Base-by-base conservation (phyloP, 2,113 vertebrate species). In the Thamnophis sirtalis region DNA sequence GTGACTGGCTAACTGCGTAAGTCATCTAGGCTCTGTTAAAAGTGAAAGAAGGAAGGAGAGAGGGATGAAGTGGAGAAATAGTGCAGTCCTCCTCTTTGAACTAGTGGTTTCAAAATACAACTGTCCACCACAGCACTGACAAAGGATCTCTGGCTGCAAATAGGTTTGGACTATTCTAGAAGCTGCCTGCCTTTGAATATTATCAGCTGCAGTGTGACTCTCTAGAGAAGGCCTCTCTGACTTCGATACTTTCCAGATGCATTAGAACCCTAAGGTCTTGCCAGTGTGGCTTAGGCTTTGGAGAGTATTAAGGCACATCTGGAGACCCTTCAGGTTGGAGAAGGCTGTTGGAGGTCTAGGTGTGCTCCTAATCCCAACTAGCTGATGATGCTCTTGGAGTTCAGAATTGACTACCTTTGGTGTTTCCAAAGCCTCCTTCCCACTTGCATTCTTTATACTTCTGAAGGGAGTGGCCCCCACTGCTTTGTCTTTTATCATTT, bases 41-140 rank as follows among this genome's bases (percentile, higher is more conserved):
- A 95, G 93, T 92, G 92, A 90, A 92, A 94, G 51, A 95, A 94
- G 89, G 86, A 94, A 90, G 84, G 93, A 93, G 80, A 85, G 86
- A 68, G 87, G 68, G 58, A 92, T 91, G 86, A 95, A 94, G 92
- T 55, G 1, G 95, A 97, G 97, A 96, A 97, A 97, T 95, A 97
- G 97, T 97, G 97, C 97, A 97, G 97, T 96, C 73, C 95, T 93
- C 94, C 92, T 94, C 96, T 97, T 80, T 97, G 97, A 97, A 98
- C 96, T 98, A 98, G 98, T 98, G 98, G 98, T 98, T 98, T 97
- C 92, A 89, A 91, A 90, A 85, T 85, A 15, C 86, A 93, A 94
- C 93, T 92, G 94, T 96, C 95, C 94, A 96, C 96, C 96, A 97
- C 96, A 97, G 96, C 96, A 96, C 96, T 96, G 95, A 94, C 91